Conservation (phyloP, 2,888 invertebrate species). For the Sphaerophoria rueppellii region DNA sequence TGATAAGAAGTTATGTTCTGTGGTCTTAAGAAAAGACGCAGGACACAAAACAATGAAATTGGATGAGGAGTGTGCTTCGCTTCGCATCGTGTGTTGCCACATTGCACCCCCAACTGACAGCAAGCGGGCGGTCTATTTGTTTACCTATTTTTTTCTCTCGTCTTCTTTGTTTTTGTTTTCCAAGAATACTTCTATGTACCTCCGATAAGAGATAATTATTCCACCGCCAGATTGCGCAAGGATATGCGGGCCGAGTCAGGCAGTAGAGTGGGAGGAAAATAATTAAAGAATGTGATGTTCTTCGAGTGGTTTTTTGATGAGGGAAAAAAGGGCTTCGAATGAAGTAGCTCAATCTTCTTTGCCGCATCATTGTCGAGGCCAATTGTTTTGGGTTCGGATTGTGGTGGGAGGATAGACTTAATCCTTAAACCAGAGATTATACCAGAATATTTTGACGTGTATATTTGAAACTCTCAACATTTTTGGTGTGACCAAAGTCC, state of each 20-base stretch:
- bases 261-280: conserved; percentile 53
- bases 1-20: conserved; percentile 71
- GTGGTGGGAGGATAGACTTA: not conserved
- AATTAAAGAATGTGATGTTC: conserved; percentile 65
- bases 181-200: not conserved
- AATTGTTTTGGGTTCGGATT: not conserved
- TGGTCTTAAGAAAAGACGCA: conserved; percentile 48
- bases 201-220: conserved; percentile 69
- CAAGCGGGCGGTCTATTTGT: conserved; percentile 45
- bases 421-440: conserved; percentile 19
- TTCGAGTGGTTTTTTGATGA: conserved; percentile 41
- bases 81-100: no score
- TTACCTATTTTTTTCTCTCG: conserved; percentile 19
- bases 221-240: conserved; percentile 49
- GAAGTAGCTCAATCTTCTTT: conserved; percentile 43
- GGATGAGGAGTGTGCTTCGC: conserved; percentile 45
- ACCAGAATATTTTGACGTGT: not conserved
- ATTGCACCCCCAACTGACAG: not conserved
- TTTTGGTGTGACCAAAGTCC: not conserved
- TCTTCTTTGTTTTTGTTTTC: not conserved
- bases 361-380: not conserved
- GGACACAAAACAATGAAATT: conserved; percentile 52
- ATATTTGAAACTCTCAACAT: not conserved
- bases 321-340: not conserved
- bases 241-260: conserved; percentile 45